Percentiles rank a stretch among this genome's conserved stretches.
phyloP scores from a whole-genome alignment of 2,113 vertebrate genomes.

The Ceyx melanurus region DNA sequence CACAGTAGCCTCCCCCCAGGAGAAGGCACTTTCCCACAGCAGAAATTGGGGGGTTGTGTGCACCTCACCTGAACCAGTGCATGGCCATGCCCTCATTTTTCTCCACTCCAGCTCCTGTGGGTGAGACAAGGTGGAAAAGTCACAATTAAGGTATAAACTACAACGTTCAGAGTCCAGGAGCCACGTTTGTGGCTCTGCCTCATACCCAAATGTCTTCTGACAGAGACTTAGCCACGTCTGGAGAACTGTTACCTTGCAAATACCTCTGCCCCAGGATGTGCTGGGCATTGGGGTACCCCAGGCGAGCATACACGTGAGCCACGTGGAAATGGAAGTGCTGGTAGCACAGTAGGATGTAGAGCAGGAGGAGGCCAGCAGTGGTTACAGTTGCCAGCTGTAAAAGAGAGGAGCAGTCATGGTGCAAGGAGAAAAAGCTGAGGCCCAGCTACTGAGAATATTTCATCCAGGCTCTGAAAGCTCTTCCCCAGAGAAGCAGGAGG shows the following conservation, averaged over 20 bases:
- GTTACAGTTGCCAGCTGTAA: slow-evolving; percentile 53
- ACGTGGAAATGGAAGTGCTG: slow-evolving; percentile 71
- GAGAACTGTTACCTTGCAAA: slow-evolving; percentile 62
- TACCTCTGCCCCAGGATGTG: slow-evolving; percentile 74
- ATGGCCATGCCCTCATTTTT: slow-evolving; percentile 64
- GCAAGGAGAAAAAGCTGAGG: background rate
- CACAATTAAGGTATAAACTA: background rate
- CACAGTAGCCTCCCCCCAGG: background rate
- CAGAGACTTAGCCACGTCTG: background rate
- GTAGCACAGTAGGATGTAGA: slow-evolving; percentile 52
- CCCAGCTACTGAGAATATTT: background rate
- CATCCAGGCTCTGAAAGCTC: background rate
- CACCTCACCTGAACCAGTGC: slow-evolving; percentile 73
- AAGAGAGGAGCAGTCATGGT: background rate
- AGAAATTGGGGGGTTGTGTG: background rate
- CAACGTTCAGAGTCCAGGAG: background rate
- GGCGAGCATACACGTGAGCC: slow-evolving; percentile 40
- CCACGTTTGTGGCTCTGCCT: background rate
- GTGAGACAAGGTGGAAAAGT: background rate
- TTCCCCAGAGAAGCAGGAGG: background rate
- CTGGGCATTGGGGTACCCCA: slow-evolving; percentile 64
- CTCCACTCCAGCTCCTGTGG: slow-evolving; percentile 64
- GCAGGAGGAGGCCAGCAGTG: slow-evolving; percentile 30
- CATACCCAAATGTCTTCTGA: accelerated
- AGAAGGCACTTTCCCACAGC: background rate